Conservation (phyloP, 2,113 vertebrate species). For the Marcusenius ussheri region DNA sequence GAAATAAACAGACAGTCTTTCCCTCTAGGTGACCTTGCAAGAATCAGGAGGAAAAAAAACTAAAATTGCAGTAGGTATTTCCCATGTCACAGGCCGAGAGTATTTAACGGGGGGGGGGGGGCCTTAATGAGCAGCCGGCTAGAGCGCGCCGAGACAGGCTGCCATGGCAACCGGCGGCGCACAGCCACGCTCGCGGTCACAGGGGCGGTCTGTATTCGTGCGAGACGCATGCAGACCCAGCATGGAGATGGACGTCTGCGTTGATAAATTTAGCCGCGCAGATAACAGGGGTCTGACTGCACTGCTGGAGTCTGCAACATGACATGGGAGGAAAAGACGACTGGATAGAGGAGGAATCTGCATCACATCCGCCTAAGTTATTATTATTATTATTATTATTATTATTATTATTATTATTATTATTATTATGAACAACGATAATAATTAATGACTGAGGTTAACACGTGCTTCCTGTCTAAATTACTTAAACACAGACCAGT, state of each 20-base stretch:
- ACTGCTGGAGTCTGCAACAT: neutral
- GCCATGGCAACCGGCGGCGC: slow-evolving; percentile 54
- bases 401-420: neutral
- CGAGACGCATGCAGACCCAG: slow-evolving; percentile 36
- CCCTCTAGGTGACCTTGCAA: slow-evolving; percentile 36
- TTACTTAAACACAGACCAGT: neutral
- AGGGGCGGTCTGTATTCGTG: slow-evolving; percentile 54
- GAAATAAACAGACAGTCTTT: slow-evolving; percentile 51
- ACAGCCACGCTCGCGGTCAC: slow-evolving; percentile 47
- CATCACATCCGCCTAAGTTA: neutral
- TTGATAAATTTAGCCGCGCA: slow-evolving; percentile 48
- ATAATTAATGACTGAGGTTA: neutral
- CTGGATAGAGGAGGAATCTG: neutral
- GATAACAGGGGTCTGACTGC: slow-evolving; percentile 33
- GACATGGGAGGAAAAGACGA: neutral
- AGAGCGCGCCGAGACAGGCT: slow-evolving; percentile 58
- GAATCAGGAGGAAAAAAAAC: slow-evolving; percentile 28
- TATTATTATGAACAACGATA: neutral
- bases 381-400: neutral
- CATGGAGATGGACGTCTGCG: slow-evolving; percentile 43
- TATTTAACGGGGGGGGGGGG: slow-evolving; percentile 21
- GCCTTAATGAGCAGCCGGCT: slow-evolving; percentile 44
- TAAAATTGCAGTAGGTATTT: slow-evolving; percentile 24
- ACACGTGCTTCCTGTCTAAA: neutral
- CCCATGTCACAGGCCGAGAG: slow-evolving; percentile 13